Conservation (phyloP, 2,113 vertebrate genomes). For the Shinisaurus crocodilurus region DNA sequence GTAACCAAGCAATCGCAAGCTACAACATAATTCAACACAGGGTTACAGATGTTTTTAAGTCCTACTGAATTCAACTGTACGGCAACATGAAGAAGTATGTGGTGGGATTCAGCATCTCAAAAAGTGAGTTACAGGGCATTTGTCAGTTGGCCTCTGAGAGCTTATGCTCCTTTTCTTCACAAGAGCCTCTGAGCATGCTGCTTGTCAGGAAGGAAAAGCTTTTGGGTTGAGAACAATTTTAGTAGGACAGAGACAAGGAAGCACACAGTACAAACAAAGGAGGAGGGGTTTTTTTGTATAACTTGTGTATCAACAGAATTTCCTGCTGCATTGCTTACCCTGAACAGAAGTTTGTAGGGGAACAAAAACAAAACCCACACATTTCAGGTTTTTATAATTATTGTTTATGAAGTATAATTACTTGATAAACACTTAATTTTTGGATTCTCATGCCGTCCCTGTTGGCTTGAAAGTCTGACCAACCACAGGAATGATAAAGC, state of each 20-base stretch:
- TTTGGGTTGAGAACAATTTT: conserved; percentile 62
- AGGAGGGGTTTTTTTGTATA: conserved; percentile 26
- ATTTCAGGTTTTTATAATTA: conserved; percentile 19
- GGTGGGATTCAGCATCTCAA: conserved; percentile 44
- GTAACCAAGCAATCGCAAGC: not conserved
- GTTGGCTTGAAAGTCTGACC: conserved; percentile 16
- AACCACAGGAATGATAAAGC: conserved; percentile 12
- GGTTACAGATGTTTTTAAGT: not conserved
- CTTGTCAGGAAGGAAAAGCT: conserved; percentile 69
- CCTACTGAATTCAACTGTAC: not conserved
- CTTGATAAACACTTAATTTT: conserved; percentile 40
- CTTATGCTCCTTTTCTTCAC: conserved; percentile 48
- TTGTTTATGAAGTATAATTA: conserved; percentile 44
- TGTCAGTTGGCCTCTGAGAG: conserved; percentile 45
- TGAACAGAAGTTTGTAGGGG: conserved; percentile 39
- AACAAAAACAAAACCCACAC: conserved; percentile 53
- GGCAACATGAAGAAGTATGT: not conserved
- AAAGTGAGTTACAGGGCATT: conserved; percentile 44
- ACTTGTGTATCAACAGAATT: conserved; percentile 67
- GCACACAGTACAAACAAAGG: conserved; percentile 54
- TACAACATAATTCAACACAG: not conserved
- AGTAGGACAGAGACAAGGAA: conserved; percentile 40
- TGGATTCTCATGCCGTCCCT: conserved; percentile 21
- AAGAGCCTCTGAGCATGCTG: conserved; percentile 50
- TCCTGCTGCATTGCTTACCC: conserved; percentile 61